Percentiles rank a stretch among this genome's conserved stretches.
phyloP scores from a whole-genome alignment of 1,140 invertebrate species.

The Caenorhabditis tropicalis region DNA sequence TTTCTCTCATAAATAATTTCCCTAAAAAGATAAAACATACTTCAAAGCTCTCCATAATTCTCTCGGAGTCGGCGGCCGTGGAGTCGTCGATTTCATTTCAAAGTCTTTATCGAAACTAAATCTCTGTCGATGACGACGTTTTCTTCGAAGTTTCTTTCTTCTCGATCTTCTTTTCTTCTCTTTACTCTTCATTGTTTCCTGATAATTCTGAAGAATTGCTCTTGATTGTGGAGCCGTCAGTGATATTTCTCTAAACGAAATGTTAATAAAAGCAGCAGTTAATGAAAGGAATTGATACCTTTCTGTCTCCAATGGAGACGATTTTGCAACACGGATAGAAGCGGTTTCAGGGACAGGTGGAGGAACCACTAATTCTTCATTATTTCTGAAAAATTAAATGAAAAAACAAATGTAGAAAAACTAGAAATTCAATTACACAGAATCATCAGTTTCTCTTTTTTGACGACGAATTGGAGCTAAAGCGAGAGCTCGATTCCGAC shows the following conservation, averaged over 20 bases:
- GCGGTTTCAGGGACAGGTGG: not conserved
- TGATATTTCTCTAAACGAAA: not conserved
- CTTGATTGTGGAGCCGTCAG: slow-evolving; percentile 7
- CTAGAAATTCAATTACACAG: not conserved
- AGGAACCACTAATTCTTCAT: slow-evolving; percentile 32
- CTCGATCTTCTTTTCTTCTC: slow-evolving; percentile 16
- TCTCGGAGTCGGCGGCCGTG: not conserved
- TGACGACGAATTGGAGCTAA: slow-evolving; percentile 20
- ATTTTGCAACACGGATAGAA: not conserved
- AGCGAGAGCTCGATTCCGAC: not conserved
- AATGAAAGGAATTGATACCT: not conserved
- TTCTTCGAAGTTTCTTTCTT: slow-evolving; percentile 17
- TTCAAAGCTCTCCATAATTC: slow-evolving; percentile 15
- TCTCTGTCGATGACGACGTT: slow-evolving; percentile 3
- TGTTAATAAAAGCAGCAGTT: not conserved
- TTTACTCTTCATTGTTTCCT: not conserved
- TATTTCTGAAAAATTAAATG: not conserved
- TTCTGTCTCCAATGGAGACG: not conserved
- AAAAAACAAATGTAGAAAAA: not conserved
- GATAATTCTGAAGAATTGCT: slow-evolving; percentile 31
- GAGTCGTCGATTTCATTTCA: not conserved
- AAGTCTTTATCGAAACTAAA: slow-evolving; percentile 25
- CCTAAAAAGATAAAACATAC: not conserved
- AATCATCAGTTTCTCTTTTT: not conserved
- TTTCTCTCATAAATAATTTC: not conserved